These are phyloP conservation scores for Scylla paramamosain DNA, from an alignment of 1,140 invertebrate genomes.

Conservation along the genomic window DNA sequence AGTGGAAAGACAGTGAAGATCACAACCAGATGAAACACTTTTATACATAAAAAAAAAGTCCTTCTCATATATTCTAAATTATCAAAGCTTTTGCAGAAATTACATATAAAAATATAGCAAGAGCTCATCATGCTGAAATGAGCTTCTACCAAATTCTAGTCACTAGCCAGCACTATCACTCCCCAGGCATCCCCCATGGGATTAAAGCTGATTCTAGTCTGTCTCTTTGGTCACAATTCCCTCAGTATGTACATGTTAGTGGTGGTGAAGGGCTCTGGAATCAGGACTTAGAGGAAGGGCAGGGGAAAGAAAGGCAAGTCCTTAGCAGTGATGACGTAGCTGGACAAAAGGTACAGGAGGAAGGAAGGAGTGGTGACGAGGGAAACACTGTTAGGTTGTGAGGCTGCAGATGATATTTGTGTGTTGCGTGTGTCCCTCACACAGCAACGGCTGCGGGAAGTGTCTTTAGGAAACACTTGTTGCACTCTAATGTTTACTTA, in stretches of 20 bases:
- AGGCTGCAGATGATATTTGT: background rate
- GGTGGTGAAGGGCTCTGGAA: background rate
- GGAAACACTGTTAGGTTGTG: background rate
- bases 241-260: background rate
- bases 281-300: background rate
- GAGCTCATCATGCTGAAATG: background rate
- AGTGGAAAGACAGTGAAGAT: background rate
- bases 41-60: background rate
- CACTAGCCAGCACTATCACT: background rate
- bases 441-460: background rate
- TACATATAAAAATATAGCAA: constrained; percentile 15
- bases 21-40: background rate
- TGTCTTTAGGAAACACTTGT: background rate
- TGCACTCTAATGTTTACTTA: background rate
- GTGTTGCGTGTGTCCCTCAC: no score
- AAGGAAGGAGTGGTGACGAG: background rate
- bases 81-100: background rate
- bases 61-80: background rate
- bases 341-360: background rate
- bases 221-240: background rate
- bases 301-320: background rate
- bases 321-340: background rate
- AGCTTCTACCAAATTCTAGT: background rate
- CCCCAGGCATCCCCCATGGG: background rate
- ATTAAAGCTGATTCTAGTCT: background rate